Percentiles rank a stretch among this genome's conserved stretches.
Conservation (phyloP, 2,797 vertebrate genomes). For the Micromesistius poutassou region DNA sequence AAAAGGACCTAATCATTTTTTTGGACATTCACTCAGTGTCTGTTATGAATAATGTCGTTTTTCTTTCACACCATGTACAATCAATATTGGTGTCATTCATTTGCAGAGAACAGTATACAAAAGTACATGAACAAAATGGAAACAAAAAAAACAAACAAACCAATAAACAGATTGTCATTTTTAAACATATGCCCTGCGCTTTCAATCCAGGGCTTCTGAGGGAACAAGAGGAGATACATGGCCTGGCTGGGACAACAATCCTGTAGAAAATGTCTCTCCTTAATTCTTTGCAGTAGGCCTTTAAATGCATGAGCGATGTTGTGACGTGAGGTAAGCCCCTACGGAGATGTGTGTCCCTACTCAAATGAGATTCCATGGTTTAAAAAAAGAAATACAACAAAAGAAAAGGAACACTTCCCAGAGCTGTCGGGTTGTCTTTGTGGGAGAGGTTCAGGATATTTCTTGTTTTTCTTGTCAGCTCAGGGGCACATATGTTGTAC, state of each 20-base stretch:
- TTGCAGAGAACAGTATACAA: constrained; percentile 42
- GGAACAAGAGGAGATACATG: constrained; percentile 25
- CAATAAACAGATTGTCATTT: constrained; percentile 61
- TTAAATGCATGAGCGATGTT: constrained; percentile 15
- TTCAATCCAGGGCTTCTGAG: constrained; percentile 54
- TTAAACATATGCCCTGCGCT: constrained; percentile 56
- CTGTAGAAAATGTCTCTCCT: constrained; percentile 3
- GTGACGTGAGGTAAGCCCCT: constrained; percentile 29
- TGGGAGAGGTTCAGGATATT: constrained; percentile 22
- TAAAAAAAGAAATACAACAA: constrained; percentile 5
- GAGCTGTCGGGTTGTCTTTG: constrained; percentile 35
- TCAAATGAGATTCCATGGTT: constrained; percentile 14
- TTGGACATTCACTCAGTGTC: constrained; percentile 56
- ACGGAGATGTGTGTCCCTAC: constrained; percentile 25
- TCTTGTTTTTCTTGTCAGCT: constrained; percentile 34
- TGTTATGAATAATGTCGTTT: constrained; percentile 33
- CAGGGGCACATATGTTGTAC: constrained; percentile 58
- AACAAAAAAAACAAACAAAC: constrained; percentile 6
- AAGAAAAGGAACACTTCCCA: constrained; percentile 27
- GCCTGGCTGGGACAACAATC: neutral
- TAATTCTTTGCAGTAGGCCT: neutral
- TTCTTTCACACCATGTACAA: constrained; percentile 35
- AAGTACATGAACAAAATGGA: constrained; percentile 35
- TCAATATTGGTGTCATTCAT: constrained; percentile 31
- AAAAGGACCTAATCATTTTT: constrained; percentile 54